These are phyloP conservation scores for Ianthella basta DNA, from an alignment of 37 sponge, comb jelly and placozoan species.

Conservation along the genomic window DNA sequence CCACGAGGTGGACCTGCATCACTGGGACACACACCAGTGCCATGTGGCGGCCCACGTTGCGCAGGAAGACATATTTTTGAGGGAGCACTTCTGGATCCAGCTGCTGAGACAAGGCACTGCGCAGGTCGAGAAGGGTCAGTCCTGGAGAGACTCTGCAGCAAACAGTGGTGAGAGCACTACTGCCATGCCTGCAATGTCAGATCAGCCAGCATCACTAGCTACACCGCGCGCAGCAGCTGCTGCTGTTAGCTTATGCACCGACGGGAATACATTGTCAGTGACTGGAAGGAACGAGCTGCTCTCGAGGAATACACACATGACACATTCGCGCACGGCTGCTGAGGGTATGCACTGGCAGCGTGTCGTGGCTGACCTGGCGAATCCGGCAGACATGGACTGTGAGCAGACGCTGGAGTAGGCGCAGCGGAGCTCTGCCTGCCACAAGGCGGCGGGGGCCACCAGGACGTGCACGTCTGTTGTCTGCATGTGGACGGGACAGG, in stretches of 20 bases:
- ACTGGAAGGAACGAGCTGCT: too few relatives aligned
- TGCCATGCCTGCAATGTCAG: neutral
- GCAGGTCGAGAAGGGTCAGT: slow-evolving; percentile 25
- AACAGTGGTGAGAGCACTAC: neutral
- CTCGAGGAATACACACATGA: too few relatives aligned
- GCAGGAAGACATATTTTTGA: slow-evolving; percentile 38
- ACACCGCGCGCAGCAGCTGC: neutral
- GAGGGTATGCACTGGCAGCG: too few relatives aligned
- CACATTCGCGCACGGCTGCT: too few relatives aligned
- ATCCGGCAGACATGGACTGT: slow-evolving; percentile 62
- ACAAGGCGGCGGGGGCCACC: slow-evolving; percentile 36
- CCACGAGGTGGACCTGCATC: neutral
- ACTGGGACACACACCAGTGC: slow-evolving; percentile 43
- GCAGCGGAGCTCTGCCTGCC: slow-evolving; percentile 53
- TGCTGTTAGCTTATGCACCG: neutral
- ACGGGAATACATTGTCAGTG: too few relatives aligned
- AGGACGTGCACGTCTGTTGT: slow-evolving; percentile 60
- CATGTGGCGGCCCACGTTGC: slow-evolving; percentile 55
- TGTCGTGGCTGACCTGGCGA: slow-evolving; percentile 45
- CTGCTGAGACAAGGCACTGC: slow-evolving; percentile 35
- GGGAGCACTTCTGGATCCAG: slow-evolving; percentile 48
- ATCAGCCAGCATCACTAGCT: neutral
- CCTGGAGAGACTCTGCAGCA: slow-evolving; percentile 33
- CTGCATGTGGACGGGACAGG: too few relatives aligned
- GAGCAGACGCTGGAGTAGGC: slow-evolving; percentile 49